A percentile compares a stretch with the other conserved stretches of the same genome.
phyloP scores from a whole-genome alignment of 2,113 vertebrate species.

The Alligator sinensis region DNA sequence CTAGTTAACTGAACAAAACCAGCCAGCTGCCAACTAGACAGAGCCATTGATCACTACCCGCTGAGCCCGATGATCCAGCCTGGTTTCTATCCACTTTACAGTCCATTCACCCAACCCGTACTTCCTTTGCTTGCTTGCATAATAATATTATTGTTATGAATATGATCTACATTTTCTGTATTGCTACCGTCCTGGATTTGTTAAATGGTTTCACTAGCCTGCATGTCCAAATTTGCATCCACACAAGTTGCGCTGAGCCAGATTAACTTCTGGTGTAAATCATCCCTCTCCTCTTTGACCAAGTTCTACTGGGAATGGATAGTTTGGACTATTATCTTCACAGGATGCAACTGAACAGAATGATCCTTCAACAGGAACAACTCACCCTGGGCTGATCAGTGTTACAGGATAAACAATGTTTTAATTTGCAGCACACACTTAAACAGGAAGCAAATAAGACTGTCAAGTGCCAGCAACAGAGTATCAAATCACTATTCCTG shows the following conservation, averaged over 20 bases:
- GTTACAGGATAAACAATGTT: slow-evolving; percentile 19
- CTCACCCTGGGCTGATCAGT: not conserved
- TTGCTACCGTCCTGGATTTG: not conserved
- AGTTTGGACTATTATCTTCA: slow-evolving; percentile 6
- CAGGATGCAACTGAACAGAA: slow-evolving; percentile 28
- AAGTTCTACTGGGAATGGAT: not conserved
- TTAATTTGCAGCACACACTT: not conserved
- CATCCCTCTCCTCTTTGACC: not conserved
- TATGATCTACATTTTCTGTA: slow-evolving; percentile 5
- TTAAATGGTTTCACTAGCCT: not conserved
- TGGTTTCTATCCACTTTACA: too few species aligned
- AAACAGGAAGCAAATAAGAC: slow-evolving; percentile 42
- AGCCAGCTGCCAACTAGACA: too few species aligned
- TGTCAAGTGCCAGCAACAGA: slow-evolving; percentile 41
- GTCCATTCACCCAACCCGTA: too few species aligned
- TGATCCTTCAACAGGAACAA: not conserved
- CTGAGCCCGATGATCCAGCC: too few species aligned
- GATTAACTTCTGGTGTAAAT: not conserved
- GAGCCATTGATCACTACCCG: too few species aligned
- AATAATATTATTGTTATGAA: slow-evolving; percentile 3
- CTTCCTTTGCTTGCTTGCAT: too few species aligned
- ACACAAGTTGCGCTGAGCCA: not conserved
- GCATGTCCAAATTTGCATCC: not conserved
- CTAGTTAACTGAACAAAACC: too few species aligned
- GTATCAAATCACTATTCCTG: slow-evolving; percentile 33